Percentiles rank a stretch among this genome's conserved stretches.
Evolutionary conservation across 1,140 invertebrate genomes (phyloP).

Genomic region (Drosophila sulfurigaster): DNA sequence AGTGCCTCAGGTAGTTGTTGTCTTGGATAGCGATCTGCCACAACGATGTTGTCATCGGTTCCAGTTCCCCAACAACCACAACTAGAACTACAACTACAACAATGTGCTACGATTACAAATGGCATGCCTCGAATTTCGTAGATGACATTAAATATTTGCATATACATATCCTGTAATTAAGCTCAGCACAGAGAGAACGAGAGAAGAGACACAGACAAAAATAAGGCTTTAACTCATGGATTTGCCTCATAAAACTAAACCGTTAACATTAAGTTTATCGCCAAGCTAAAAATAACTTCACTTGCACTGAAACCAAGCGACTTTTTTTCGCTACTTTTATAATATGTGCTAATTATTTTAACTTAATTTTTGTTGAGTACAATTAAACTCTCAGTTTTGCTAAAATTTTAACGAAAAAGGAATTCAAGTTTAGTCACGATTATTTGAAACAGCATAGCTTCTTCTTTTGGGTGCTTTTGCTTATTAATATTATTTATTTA

Average conservation of each 20-base stretch:
- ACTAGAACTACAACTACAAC: slow-evolving; percentile 10
- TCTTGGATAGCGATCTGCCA: slow-evolving; percentile 49
- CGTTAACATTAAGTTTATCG: background rate
- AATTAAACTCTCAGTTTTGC: background rate
- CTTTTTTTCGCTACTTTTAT: background rate
- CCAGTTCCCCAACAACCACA: slow-evolving; percentile 30
- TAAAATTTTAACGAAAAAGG: no score
- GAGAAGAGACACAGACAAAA: background rate
- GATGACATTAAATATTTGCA: background rate
- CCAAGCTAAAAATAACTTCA: background rate
- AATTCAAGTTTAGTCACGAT: background rate
- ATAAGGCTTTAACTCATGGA: background rate
- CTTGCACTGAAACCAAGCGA: background rate
- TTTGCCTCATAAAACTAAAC: background rate
- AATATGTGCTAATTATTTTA: background rate
- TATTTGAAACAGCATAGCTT: no score
- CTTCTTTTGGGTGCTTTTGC: no score
- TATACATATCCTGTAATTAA: slow-evolving; percentile 4
- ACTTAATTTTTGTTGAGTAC: background rate
- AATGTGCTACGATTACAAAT: slow-evolving; percentile 16
- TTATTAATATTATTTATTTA: no score
- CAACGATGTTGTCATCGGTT: slow-evolving; percentile 66
- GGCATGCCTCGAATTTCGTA: slow-evolving; percentile 2
- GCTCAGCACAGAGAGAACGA: background rate
- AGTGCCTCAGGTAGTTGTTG: slow-evolving; percentile 77